A percentile compares a stretch with the other conserved stretches of the same genome.
Conservation (phyloP, 2,888 invertebrate species). For the Protophormia terraenovae region DNA sequence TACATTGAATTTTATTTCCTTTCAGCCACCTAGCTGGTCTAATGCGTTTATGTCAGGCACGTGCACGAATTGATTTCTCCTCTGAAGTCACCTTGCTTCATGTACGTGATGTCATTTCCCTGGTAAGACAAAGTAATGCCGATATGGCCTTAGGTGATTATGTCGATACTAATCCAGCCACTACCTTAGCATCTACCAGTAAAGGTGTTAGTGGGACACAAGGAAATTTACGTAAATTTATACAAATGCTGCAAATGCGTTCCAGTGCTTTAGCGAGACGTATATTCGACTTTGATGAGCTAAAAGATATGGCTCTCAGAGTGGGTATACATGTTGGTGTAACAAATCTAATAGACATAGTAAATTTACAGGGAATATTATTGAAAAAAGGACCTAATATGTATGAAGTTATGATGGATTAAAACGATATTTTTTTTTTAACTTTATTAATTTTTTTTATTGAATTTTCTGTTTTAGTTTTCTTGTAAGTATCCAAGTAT, state of each 20-base stretch:
- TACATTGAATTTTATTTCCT: not conserved
- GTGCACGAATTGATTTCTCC: constrained; percentile 93
- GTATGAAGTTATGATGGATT: constrained; percentile 85
- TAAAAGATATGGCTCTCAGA: constrained; percentile 87
- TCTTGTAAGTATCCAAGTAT: constrained; percentile 67
- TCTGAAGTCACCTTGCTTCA: constrained; percentile 90
- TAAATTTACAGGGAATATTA: constrained; percentile 93
- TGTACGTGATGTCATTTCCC: constrained; percentile 92
- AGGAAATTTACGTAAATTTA: constrained; percentile 86
- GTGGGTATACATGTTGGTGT: constrained; percentile 84
- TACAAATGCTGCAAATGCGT: constrained; percentile 86
- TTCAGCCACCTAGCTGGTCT: constrained; percentile 92
- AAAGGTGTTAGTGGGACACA: constrained; percentile 74
- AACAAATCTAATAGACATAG: constrained; percentile 86
- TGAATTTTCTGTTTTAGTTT: constrained; percentile 41
- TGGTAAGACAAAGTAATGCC: constrained; percentile 90
- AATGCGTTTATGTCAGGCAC: constrained; percentile 91
- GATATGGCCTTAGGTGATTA: constrained; percentile 86
- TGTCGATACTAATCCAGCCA: constrained; percentile 84
- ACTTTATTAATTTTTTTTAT: constrained; percentile 26
- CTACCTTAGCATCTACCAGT: constrained; percentile 85
- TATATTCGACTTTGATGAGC: constrained; percentile 88
- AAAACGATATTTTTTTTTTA: constrained; percentile 46
- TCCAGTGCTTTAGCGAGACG: constrained; percentile 86
- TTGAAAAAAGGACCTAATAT: constrained; percentile 89